A percentile compares a stretch with the other conserved stretches of the same genome.
Conservation (phyloP, 2,888 invertebrate species). For the Mantis religiosa region DNA sequence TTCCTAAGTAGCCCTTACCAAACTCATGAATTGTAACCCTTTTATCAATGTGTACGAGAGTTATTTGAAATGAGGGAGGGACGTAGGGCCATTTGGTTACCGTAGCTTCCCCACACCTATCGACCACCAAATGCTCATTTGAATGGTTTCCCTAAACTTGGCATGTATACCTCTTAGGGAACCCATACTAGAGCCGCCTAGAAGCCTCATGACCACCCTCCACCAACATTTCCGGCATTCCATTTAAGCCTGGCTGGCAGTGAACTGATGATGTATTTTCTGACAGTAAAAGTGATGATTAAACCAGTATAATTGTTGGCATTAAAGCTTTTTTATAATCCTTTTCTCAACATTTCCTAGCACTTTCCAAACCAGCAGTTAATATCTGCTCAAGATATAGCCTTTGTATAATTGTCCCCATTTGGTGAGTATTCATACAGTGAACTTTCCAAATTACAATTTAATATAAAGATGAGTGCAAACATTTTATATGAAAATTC, state of each 20-base stretch:
- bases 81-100: too few species aligned
- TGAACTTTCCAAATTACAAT: too few species aligned
- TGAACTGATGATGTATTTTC: conserved; percentile 13
- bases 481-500: too few species aligned
- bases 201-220: background rate
- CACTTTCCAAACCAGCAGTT: background rate
- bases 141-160: conserved; percentile 11
- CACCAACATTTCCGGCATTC: conserved; percentile 9
- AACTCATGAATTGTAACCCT: background rate
- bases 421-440: too few species aligned
- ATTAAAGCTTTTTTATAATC: background rate
- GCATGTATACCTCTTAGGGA: conserved; percentile 17
- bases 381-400: too few species aligned
- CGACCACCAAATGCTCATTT: conserved; percentile 3
- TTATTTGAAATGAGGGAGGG: background rate
- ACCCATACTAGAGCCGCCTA: background rate
- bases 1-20: background rate
- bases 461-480: too few species aligned
- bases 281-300: background rate
- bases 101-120: background rate
- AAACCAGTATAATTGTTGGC: background rate
- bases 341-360: background rate
- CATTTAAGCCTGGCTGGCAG: conserved; percentile 13
- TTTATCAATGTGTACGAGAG: background rate
- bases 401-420: too few species aligned